Evolutionary conservation across 2,797 vertebrate genomes (phyloP).

Genomic region (Enteromius unitaeniatus): DNA sequence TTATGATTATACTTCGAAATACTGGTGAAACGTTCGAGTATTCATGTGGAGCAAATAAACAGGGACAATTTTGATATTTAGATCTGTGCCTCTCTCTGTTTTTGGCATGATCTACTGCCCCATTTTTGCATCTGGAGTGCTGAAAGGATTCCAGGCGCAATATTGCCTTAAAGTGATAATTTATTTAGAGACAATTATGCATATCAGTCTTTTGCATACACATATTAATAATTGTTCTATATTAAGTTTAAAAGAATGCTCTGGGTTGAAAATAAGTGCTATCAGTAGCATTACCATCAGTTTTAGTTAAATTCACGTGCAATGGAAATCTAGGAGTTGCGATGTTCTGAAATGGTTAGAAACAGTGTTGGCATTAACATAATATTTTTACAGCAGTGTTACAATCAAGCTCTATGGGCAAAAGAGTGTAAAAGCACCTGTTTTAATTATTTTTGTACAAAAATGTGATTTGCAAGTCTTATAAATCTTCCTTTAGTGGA

Average conservation of each 20-base stretch:
- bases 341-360: background rate
- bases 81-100: conserved; percentile 4
- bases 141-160: conserved; percentile 8
- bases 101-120: conserved; percentile 19
- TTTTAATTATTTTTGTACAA: background rate
- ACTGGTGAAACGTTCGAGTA: background rate
- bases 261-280: background rate
- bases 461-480: background rate
- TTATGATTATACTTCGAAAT: background rate
- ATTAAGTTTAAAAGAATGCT: conserved; percentile 1
- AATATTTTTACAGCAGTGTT: background rate
- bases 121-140: conserved; percentile 28
- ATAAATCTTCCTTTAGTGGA: background rate
- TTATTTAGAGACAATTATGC: conserved; percentile 17
- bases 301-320: background rate
- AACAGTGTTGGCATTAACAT: background rate
- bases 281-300: background rate
- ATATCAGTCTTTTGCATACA: background rate
- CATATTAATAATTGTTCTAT: background rate
- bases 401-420: background rate
- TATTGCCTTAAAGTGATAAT: conserved; percentile 26
- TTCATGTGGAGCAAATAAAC: background rate
- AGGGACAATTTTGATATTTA: background rate
- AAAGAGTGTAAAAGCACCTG: background rate
- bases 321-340: background rate